These are phyloP conservation scores for Micrasema minimum DNA, from an alignment of 1,140 invertebrate genomes.

Conservation along the genomic window DNA sequence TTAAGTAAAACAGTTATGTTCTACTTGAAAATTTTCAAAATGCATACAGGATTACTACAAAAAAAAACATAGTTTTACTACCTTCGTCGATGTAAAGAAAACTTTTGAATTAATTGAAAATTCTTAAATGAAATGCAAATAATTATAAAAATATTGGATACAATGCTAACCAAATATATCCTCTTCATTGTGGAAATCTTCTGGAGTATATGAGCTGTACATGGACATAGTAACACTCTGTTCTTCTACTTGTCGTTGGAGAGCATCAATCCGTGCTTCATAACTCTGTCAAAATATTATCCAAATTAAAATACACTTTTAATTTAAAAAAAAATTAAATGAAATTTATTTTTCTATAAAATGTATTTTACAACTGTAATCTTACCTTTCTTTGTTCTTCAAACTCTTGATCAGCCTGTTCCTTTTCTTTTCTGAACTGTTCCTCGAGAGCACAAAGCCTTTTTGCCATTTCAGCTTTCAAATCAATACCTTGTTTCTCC, in stretches of 20 bases:
- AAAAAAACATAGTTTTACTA: too few species aligned
- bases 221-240: constrained; percentile 99
- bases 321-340: too few species aligned
- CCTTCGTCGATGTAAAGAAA: too few species aligned
- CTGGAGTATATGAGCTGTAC: constrained; percentile 94
- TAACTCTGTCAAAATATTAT: constrained; percentile 88
- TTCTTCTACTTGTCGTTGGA: constrained; percentile 98
- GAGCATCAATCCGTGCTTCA: constrained; percentile 95
- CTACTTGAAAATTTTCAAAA: too few species aligned
- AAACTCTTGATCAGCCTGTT: constrained; percentile 95
- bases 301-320: too few species aligned
- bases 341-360: too few species aligned
- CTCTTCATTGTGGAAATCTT: constrained; percentile 91
- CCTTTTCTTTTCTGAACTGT: constrained; percentile 96
- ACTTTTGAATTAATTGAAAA: too few species aligned
- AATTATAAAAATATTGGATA: background rate
- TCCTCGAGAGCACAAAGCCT: constrained; percentile 92
- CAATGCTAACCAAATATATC: constrained; percentile 82
- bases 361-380: background rate
- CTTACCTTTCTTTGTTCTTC: constrained; percentile 94
- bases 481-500: constrained; percentile 98
- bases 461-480: constrained; percentile 99
- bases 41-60: too few species aligned
- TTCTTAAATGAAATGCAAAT: background rate
- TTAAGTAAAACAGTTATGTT: too few species aligned